These are phyloP conservation scores for Calephelis nemesis DNA, from an alignment of 1,140 invertebrate species.

Conservation along the genomic window DNA sequence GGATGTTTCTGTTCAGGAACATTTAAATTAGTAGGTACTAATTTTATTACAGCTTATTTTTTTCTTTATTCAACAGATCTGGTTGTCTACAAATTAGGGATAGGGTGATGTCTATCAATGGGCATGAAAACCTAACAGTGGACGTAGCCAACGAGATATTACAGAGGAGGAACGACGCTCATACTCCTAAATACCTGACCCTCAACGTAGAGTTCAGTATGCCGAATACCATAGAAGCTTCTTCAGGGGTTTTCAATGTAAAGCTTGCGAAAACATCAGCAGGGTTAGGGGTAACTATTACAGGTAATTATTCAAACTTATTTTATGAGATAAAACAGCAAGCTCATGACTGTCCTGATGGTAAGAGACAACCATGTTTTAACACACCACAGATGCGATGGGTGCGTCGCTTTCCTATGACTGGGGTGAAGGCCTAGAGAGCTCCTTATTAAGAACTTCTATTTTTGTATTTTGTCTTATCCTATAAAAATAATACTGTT, in stretches of 20 bases:
- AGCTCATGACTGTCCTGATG: too few species aligned
- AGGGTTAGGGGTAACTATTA: slow-evolving; percentile 93
- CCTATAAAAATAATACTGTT: too few species aligned
- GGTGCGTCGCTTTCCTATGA: too few species aligned
- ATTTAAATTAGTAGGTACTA: neutral
- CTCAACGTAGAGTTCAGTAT: slow-evolving; percentile 93
- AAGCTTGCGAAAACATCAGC: slow-evolving; percentile 89
- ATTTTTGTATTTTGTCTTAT: too few species aligned
- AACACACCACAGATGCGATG: too few species aligned
- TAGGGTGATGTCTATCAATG: slow-evolving; percentile 90
- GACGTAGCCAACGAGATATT: slow-evolving; percentile 75
- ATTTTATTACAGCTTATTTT: neutral
- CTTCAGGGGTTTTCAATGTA: slow-evolving; percentile 93
- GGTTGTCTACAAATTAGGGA: slow-evolving; percentile 91
- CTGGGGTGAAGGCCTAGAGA: too few species aligned
- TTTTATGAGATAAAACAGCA: too few species aligned
- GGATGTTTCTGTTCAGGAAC: too few species aligned
- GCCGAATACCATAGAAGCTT: slow-evolving; percentile 93
- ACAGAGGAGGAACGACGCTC: slow-evolving; percentile 71
- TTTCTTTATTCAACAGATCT: slow-evolving; percentile 55
- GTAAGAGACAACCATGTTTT: too few species aligned
- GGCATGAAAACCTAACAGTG: slow-evolving; percentile 81
- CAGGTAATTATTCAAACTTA: slow-evolving; percentile 75
- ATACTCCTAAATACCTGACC: slow-evolving; percentile 66
- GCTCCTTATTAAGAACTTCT: too few species aligned